phyloP scores from a whole-genome alignment of 1,140 invertebrate genomes.

The Triops cancriformis region DNA sequence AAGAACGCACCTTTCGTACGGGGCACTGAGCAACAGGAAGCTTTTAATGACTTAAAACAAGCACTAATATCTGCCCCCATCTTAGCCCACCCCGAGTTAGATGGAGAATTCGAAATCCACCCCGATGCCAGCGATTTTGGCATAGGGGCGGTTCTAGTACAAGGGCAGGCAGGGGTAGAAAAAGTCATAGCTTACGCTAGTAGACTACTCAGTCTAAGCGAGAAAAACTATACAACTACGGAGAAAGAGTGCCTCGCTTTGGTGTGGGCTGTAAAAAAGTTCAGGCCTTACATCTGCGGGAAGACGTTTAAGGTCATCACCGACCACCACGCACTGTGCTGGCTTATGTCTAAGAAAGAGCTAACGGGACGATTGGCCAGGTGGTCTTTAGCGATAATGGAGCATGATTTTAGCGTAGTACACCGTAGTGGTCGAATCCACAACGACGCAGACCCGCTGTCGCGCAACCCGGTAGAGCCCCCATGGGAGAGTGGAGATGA shows the following conservation, averaged over 20 bases:
- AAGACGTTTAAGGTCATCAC: conserved; percentile 44
- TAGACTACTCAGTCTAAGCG: conserved; percentile 37
- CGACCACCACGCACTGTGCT: conserved; percentile 44
- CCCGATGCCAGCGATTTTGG: conserved; percentile 23
- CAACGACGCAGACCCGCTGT: conserved; percentile 26
- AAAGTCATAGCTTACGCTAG: conserved; percentile 41
- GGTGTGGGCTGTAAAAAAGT: conserved; percentile 42
- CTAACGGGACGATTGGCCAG: conserved; percentile 40
- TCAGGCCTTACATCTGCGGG: conserved; percentile 43
- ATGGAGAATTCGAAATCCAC: too few species aligned
- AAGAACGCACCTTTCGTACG: too few species aligned
- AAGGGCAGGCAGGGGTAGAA: conserved; percentile 34
- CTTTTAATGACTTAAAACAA: too few species aligned
- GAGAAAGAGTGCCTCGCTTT: conserved; percentile 47
- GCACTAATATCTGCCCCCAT: too few species aligned
- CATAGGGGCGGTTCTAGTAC: conserved; percentile 32
- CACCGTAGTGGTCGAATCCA: conserved; percentile 39
- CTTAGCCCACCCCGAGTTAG: too few species aligned
- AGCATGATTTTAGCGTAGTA: conserved; percentile 41
- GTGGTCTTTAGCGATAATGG: conserved; percentile 45
- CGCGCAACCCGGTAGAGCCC: too few species aligned
- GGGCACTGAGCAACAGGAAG: too few species aligned
- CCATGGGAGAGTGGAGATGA: too few species aligned
- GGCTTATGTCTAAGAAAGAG: conserved; percentile 41
- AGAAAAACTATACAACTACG: conserved; percentile 41